Percentiles rank a stretch among this genome's conserved stretches.
Evolutionary conservation across 2,888 invertebrate species (phyloP).

Genomic region (Eupeodes latifasciatus): DNA sequence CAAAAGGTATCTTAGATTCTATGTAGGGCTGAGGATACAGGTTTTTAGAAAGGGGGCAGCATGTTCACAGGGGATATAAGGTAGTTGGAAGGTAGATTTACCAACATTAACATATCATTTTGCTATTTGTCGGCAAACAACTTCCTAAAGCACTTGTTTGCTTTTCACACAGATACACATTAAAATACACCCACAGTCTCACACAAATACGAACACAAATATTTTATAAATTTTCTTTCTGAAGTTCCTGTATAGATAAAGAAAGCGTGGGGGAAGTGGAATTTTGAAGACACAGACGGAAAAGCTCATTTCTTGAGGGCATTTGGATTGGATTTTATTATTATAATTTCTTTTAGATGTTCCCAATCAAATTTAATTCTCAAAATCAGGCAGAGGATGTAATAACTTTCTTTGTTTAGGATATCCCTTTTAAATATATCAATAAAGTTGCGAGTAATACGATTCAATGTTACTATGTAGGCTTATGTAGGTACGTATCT

Average conservation of each 20-base stretch:
- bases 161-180: slow-evolving; percentile 64
- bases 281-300: not conserved
- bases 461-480: not conserved
- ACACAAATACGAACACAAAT: slow-evolving; percentile 1
- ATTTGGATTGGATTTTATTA: slow-evolving; percentile 21
- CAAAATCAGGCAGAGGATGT: not conserved
- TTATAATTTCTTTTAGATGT: slow-evolving; percentile 36
- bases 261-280: not conserved
- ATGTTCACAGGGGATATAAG: slow-evolving; percentile 34
- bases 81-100: slow-evolving; percentile 62
- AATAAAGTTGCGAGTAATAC: slow-evolving; percentile 31
- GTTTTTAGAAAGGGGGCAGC: slow-evolving; percentile 23
- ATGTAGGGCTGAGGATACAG: not conserved
- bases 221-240: slow-evolving; percentile 72
- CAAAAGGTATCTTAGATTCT: slow-evolving; percentile 30
- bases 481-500: not conserved
- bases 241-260: not conserved
- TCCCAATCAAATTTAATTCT: slow-evolving; percentile 57
- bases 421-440: slow-evolving; percentile 42
- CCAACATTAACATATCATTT: slow-evolving; percentile 76
- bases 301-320: slow-evolving; percentile 54
- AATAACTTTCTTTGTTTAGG: slow-evolving; percentile 11
- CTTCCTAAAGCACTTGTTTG: slow-evolving; percentile 76
- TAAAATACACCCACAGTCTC: slow-evolving; percentile 9
- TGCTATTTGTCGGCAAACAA: slow-evolving; percentile 76